phyloP scores from a whole-genome alignment of 2,113 vertebrate species.

The Cephalopterus ornatus region DNA sequence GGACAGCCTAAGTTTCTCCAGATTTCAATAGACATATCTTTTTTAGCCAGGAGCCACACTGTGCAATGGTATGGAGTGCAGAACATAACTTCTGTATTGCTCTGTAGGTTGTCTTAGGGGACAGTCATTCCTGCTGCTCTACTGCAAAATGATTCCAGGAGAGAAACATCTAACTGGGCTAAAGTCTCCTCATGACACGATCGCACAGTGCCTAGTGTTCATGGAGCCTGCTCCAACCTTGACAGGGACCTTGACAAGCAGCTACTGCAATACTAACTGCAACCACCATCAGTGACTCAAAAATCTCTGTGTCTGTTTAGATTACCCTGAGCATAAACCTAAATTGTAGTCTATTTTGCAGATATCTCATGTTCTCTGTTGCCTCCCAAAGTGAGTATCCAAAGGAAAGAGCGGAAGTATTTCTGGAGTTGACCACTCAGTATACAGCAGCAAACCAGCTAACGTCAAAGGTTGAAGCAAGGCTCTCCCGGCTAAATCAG shows the following conservation, averaged over 20 bases:
- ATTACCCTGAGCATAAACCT: accelerated
- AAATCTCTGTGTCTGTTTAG: background rate
- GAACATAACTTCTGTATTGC: background rate
- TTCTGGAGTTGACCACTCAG: background rate
- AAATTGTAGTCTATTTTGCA: background rate
- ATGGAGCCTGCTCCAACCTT: background rate
- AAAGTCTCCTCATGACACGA: accelerated
- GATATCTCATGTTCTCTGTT: background rate
- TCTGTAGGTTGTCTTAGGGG: background rate
- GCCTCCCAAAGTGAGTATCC: background rate
- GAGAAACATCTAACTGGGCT: background rate
- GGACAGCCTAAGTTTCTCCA: background rate
- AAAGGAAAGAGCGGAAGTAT: background rate
- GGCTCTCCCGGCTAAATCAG: accelerated
- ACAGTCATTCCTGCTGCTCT: background rate
- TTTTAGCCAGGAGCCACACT: background rate
- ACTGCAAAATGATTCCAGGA: background rate
- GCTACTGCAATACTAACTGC: background rate
- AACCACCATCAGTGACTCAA: background rate
- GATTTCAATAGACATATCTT: background rate
- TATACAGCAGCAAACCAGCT: accelerated
- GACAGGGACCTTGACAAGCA: background rate
- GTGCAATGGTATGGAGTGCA: background rate
- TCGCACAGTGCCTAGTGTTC: background rate
- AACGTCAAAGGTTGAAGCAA: accelerated